Conservation (phyloP, 2,888 invertebrate genomes). For the Hypselothyrea guttata region DNA sequence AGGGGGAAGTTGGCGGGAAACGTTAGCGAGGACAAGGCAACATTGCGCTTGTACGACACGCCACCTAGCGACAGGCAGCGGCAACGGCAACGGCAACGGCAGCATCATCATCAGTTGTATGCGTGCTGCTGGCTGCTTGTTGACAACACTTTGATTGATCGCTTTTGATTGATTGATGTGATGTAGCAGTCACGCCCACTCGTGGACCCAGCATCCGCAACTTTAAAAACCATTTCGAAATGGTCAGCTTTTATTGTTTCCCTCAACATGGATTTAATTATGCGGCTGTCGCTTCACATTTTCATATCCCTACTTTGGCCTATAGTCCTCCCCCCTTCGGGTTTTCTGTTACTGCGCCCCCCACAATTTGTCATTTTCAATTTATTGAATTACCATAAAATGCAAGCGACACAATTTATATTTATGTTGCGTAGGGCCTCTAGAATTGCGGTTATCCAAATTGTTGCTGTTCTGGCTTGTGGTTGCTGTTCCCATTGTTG, state of each 20-base stretch:
- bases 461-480: conserved; percentile 16
- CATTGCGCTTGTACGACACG: conserved; percentile 69
- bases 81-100: conserved; percentile 24
- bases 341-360: not conserved
- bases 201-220: not conserved
- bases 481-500: conserved; percentile 11
- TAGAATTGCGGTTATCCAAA: conserved; percentile 45
- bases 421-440: conserved; percentile 46
- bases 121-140: conserved; percentile 39
- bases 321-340: not conserved
- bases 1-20: conserved; percentile 34
- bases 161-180: conserved; percentile 66
- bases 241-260: conserved; percentile 63
- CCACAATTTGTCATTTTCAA: conserved; percentile 75
- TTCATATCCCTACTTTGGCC: conserved; percentile 3
- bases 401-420: conserved; percentile 63
- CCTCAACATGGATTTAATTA: conserved; percentile 62
- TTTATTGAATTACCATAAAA: conserved; percentile 75
- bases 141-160: conserved; percentile 70
- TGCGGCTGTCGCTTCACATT: conserved; percentile 32
- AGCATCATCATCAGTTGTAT: conserved; percentile 42
- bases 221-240: conserved; percentile 59
- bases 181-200: conserved; percentile 7
- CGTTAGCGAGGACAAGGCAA: too few species aligned
- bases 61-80: conserved; percentile 63